These are phyloP conservation scores for Acromyrmex heyeri DNA, from an alignment of 1,140 invertebrate species.

Conservation along the genomic window DNA sequence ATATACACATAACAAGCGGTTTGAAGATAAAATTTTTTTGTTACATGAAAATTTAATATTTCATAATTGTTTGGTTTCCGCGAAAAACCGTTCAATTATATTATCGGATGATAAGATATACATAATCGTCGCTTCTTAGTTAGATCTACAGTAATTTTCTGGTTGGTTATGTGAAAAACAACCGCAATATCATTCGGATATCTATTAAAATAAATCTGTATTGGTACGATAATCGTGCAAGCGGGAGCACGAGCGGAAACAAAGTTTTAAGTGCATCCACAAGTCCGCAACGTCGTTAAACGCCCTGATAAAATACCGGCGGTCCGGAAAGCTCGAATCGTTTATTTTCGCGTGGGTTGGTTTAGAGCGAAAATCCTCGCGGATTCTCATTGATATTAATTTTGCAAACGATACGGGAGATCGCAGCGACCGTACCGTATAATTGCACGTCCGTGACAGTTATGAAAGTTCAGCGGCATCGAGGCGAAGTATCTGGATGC, in stretches of 20 bases:
- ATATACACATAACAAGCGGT: too few species aligned
- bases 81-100: neutral
- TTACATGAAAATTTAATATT: too few species aligned
- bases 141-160: neutral
- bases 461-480: slow-evolving; percentile 66
- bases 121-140: neutral
- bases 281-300: slow-evolving; percentile 39
- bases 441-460: slow-evolving; percentile 67
- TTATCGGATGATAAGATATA: slow-evolving; percentile 16
- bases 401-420: slow-evolving; percentile 64
- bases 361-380: slow-evolving; percentile 68
- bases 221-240: neutral
- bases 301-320: slow-evolving; percentile 52
- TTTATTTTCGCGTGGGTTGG: slow-evolving; percentile 55
- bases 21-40: too few species aligned
- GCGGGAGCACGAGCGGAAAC: slow-evolving; percentile 7
- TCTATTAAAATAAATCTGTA: neutral
- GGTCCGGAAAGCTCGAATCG: slow-evolving; percentile 19
- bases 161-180: neutral
- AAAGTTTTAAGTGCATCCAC: slow-evolving; percentile 36
- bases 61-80: too few species aligned
- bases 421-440: slow-evolving; percentile 64
- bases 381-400: slow-evolving; percentile 68
- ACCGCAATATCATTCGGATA: neutral
- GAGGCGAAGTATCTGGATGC: slow-evolving; percentile 33